Base-by-base conservation (phyloP, 2,797 vertebrate genomes). In the Lagocephalus sceleratus region DNA sequence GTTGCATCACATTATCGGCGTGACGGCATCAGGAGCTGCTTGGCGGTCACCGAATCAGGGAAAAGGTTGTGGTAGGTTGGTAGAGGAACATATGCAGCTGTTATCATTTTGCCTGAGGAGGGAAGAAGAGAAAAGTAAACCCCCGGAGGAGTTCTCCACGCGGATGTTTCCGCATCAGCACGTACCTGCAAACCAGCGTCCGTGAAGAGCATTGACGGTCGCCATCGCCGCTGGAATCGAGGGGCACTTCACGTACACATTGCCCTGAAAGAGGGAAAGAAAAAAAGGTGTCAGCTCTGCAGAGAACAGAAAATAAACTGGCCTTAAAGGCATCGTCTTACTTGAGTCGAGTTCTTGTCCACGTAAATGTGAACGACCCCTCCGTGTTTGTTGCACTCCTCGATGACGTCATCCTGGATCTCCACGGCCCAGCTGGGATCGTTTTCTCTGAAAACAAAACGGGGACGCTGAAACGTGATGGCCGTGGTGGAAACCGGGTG, bases 21-120 rank as follows among this genome's bases (percentile, higher is more conserved):
- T 66, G 92, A 78, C 8, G 97, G 95, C 90, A 94, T 94, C 87
- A 99, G 88, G 71, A 96, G 93, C 72, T 98, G 94, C 81, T 94
- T 97, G 38, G 96, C 95, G 16, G 93, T 97, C 89, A 98, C 96
- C 2, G 97, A 98, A 67, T 99, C 97, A 15, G 97, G 97, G 83
- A 99, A 99, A 47, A 99, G 94, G 89, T 96, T 98, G 84, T 99
- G 97, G 73, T 99, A 99, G 7, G 97, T 98, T 40, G 96, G 95
- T 74, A 99, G 90, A 75, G 97, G 97, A 82, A 99, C 97, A 29
- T 99, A 99, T 0, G 97, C 96, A 61, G 97, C 97, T 0, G 95
- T 98, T 59, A 99, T 99, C 95, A 98, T 99, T 92, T 99, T 98
- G 63, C 96, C 97, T 99, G 56, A 16, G 39, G 59, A 39, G 53